Conservation (phyloP, 2,797 vertebrate genomes). For the Neosalanx taihuensis region DNA sequence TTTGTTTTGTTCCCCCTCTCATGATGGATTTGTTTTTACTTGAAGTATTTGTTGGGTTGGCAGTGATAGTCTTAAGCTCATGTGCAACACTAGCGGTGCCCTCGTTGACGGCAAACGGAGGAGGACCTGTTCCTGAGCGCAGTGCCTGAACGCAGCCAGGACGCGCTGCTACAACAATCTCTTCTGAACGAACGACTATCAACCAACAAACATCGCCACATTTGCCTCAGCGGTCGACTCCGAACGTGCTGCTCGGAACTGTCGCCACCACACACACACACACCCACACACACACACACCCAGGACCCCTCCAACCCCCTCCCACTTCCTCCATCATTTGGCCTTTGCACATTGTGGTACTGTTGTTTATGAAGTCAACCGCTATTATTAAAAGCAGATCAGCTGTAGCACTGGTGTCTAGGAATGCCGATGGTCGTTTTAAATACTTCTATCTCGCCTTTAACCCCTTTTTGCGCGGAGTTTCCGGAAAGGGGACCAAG, state of each 20-base stretch:
- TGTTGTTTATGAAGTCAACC: conserved; percentile 66
- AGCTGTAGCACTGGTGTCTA: conserved; percentile 62
- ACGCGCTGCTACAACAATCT: conserved; percentile 23
- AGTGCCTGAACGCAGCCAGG: conserved; percentile 8
- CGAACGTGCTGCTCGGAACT: conserved; percentile 69
- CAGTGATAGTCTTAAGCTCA: conserved; percentile 59
- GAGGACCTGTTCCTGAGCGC: not conserved
- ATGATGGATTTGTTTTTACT: conserved; percentile 77
- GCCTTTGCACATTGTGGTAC: conserved; percentile 74
- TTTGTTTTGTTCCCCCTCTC: conserved; percentile 48
- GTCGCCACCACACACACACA: conserved; percentile 27
- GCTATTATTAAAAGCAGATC: conserved; percentile 66
- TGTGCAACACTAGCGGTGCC: conserved; percentile 47
- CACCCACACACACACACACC: not conserved
- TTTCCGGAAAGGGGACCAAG: conserved; percentile 31
- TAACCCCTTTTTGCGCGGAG: conserved; percentile 28
- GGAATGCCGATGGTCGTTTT: conserved; percentile 51
- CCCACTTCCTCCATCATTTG: conserved; percentile 54
- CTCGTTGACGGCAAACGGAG: conserved; percentile 15
- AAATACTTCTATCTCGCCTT: conserved; percentile 42
- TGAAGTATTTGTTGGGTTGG: conserved; percentile 81
- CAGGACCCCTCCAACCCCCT: not conserved
- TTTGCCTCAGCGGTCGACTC: conserved; percentile 59
- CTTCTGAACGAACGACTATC: conserved; percentile 29
- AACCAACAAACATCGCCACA: conserved; percentile 55